Percentiles rank a stretch among this genome's conserved stretches.
Conservation (phyloP, 2,888 invertebrate genomes). For the Acrobasis suavella region DNA sequence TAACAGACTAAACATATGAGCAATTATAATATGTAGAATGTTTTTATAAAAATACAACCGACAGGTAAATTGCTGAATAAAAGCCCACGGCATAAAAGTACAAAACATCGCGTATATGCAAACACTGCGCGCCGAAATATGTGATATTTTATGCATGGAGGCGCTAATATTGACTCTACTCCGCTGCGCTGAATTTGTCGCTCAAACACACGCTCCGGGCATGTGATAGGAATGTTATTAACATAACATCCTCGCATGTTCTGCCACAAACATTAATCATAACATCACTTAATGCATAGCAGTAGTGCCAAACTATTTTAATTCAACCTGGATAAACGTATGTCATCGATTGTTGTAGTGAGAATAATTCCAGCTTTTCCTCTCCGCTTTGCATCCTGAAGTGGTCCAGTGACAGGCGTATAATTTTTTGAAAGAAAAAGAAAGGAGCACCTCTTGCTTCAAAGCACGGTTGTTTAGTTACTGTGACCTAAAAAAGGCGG, state of each 20-base stretch:
- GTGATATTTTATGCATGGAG: constrained; percentile 8
- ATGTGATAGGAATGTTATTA: not conserved
- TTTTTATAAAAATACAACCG: too few species aligned
- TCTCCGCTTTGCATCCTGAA: too few species aligned
- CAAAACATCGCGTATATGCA: not conserved
- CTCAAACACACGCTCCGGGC: not conserved
- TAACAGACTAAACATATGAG: too few species aligned
- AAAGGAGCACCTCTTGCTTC: not conserved
- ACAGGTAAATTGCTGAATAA: not conserved
- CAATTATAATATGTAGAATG: too few species aligned
- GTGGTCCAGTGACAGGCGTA: too few species aligned
- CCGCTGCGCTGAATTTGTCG: constrained; percentile 4
- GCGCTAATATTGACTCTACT: constrained; percentile 3
- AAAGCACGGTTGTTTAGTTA: not conserved
- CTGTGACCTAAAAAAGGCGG: not conserved
- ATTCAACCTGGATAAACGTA: too few species aligned
- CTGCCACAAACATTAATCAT: not conserved
- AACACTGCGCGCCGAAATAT: not conserved
- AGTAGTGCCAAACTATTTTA: too few species aligned
- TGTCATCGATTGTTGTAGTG: too few species aligned
- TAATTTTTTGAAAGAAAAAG: too few species aligned
- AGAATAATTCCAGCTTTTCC: too few species aligned
- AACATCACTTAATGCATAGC: not conserved
- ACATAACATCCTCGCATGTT: not conserved
- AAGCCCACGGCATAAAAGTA: not conserved